A percentile compares a stretch with the other conserved stretches of the same genome.
Evolutionary conservation across 2,113 vertebrate species (phyloP).

Genomic region (Pterocles gutturalis): DNA sequence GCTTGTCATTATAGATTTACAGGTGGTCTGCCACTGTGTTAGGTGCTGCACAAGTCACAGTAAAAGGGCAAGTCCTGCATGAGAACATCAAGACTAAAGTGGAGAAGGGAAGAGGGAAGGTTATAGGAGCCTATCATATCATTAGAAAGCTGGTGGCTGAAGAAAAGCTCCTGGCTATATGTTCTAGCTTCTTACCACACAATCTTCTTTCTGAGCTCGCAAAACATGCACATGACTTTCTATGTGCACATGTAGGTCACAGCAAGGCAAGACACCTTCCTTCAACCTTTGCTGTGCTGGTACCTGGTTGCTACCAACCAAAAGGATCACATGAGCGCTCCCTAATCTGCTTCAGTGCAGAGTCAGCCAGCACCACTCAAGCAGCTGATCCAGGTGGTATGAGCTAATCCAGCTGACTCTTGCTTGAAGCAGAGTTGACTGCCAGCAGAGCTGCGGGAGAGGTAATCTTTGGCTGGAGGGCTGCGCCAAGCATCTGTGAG

Average conservation of each 20-base stretch:
- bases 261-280: background rate
- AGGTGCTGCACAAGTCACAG: background rate
- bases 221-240: background rate
- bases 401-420: conserved; percentile 41
- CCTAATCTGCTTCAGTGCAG: background rate
- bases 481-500: conserved; percentile 32
- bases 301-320: background rate
- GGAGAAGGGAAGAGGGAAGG: background rate
- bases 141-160: background rate
- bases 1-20: background rate
- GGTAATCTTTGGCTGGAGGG: conserved; percentile 33
- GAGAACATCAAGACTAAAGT: background rate
- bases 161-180: background rate
- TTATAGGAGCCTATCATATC: background rate
- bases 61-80: background rate
- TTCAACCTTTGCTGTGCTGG: background rate
- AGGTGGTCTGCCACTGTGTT: background rate
- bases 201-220: background rate
- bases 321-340: background rate
- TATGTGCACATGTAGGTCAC: background rate
- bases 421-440: conserved; percentile 5
- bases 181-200: background rate
- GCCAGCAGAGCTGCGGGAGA: conserved; percentile 45
- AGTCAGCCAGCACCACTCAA: background rate
- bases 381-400: conserved; percentile 51